A percentile compares a stretch with the other conserved stretches of the same genome.
Evolutionary conservation across 35 echinoderm and acorn worm genomes (phyloP).

Genomic region (Heliocidaris tuberculata): DNA sequence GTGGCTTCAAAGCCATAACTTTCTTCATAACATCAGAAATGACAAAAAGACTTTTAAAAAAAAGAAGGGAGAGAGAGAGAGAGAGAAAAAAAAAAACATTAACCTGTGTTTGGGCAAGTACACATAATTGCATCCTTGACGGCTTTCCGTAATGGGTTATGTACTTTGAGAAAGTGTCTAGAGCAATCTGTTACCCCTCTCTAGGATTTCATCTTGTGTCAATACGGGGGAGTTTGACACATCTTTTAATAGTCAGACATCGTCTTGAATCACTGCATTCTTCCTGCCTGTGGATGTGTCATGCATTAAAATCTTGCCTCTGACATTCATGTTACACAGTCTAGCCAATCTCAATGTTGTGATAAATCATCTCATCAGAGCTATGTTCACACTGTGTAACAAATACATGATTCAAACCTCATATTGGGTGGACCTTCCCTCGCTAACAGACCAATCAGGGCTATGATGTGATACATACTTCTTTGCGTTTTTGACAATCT

Average conservation of each 20-base stretch:
- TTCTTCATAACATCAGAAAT: too few species aligned
- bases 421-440: too few species aligned
- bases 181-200: not conserved
- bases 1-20: too few species aligned
- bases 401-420: not conserved
- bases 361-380: not conserved
- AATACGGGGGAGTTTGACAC: conserved; percentile 1
- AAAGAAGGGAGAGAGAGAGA: too few species aligned
- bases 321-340: not conserved
- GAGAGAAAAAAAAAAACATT: not conserved
- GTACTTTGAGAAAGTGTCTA: not conserved
- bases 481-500: too few species aligned
- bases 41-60: too few species aligned
- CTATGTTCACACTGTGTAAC: not conserved
- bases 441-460: too few species aligned
- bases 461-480: too few species aligned
- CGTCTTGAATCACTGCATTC: not conserved
- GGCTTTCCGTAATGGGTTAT: not conserved
- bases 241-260: not conserved
- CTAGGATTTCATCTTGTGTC: not conserved
- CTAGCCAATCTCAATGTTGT: conserved; percentile 2
- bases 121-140: conserved; percentile 9
- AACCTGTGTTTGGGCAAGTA: not conserved
- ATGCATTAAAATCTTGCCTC: conserved; percentile 3
- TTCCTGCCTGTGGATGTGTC: not conserved